Base-by-base conservation (phyloP, 2,797 vertebrate genomes). In the Taeniopygia guttata region DNA sequence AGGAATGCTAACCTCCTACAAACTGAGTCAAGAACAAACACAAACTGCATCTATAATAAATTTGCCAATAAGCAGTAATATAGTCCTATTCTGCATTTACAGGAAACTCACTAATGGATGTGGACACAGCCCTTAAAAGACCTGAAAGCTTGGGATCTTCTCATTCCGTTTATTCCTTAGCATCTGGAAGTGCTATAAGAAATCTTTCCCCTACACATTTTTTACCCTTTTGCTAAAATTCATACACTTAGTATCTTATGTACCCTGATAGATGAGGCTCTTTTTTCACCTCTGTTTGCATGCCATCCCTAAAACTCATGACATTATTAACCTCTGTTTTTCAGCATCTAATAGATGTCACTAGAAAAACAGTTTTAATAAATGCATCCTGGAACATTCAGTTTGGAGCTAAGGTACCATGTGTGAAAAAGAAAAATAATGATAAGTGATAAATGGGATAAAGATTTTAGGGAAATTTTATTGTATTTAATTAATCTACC, bases 401-500 rank as follows among this genome's bases (percentile, higher is more conserved):
- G 67, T 96, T 95, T 93, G 73, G 80, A 94, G 67, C 76, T 96
- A 95, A 96, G 93, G 80, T 97, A 96, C n/a, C 40, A 59, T 69
- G 86, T 58, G 82, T 70, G 52, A 97, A 96, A 94, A 94, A 86
- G 67, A 95, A 96, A 96, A 97, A 96, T 94, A 96, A 95, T 29
- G 84, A 94, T 96, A 95, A 96, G 92, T 96, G 93, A 97, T 97
- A 98, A 96, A 97, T 95, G 90, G 95, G 94, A 97, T 96, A 96
- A 97, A 97, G 95, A 96, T 96, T 97, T 97, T 95, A 95, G 95
- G 96, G 96, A 97, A 97, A 97, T 96, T 97, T 97, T 96, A 97
- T 95, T 97, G 96, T 98, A 97, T 98, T 98, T 98, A 98, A 97
- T 98, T 98, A 98, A 98, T 98, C 96, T 96, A 97, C 97, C 96